These are phyloP conservation scores for Agrilus mali DNA, from an alignment of 2,888 invertebrate species.

Conservation along the genomic window DNA sequence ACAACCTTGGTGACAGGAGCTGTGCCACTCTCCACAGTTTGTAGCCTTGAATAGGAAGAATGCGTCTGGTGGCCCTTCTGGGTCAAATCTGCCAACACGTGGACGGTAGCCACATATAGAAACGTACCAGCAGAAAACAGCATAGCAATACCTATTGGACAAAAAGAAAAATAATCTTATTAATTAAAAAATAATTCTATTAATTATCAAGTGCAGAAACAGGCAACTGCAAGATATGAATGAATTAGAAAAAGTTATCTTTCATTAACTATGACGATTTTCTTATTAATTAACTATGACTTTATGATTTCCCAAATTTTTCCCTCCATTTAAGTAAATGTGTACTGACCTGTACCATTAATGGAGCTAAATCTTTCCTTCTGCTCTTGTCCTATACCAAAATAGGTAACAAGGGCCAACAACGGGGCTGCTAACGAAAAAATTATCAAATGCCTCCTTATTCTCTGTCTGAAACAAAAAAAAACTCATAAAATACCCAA, in stretches of 20 bases:
- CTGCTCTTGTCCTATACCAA: slow-evolving; percentile 85
- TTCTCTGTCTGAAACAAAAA: slow-evolving; percentile 46
- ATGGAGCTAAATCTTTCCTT: slow-evolving; percentile 80
- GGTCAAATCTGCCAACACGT: slow-evolving; percentile 91
- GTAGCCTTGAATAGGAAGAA: slow-evolving; percentile 25
- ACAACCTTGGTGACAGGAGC: slow-evolving; percentile 10
- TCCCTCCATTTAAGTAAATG: background rate
- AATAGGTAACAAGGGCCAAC: slow-evolving; percentile 81
- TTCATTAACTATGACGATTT: too few relatives aligned
- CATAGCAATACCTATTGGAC: slow-evolving; percentile 80
- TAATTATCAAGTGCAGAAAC: background rate
- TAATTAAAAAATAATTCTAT: background rate
- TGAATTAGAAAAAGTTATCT: too few relatives aligned
- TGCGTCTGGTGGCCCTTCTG: slow-evolving; percentile 38
- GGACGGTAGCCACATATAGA: slow-evolving; percentile 96
- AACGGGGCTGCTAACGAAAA: slow-evolving; percentile 91
- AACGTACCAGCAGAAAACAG: slow-evolving; percentile 98
- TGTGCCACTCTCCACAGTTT: slow-evolving; percentile 27
- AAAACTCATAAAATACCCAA: too few relatives aligned
- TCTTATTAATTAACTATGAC: too few relatives aligned
- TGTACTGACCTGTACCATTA: slow-evolving; percentile 69
- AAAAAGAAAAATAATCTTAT: slow-evolving; percentile 1
- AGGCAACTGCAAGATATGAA: background rate
- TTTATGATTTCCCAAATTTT: too few relatives aligned
- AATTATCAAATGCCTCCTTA: slow-evolving; percentile 77